Percentiles rank a stretch among this genome's conserved stretches.
phyloP scores from a whole-genome alignment of 2,888 invertebrate genomes.

The Yponomeuta malinellus region DNA sequence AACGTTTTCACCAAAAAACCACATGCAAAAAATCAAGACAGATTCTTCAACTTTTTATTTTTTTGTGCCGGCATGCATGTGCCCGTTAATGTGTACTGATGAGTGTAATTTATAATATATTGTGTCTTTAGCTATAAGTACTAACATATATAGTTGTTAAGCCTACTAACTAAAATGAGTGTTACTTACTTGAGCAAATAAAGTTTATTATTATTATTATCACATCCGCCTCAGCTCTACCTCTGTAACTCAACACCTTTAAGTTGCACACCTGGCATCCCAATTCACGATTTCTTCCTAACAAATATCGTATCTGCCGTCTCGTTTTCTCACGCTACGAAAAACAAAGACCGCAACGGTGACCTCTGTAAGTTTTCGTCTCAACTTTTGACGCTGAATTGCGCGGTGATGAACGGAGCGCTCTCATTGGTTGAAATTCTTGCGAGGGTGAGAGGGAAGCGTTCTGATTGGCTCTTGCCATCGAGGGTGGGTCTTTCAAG shows the following conservation, averaged over 20 bases:
- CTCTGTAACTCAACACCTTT: conserved; percentile 44
- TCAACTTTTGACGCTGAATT: background rate
- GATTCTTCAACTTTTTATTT: background rate
- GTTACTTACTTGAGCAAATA: too few relatives aligned
- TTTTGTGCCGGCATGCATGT: too few relatives aligned
- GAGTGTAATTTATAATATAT: too few relatives aligned
- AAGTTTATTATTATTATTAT: too few relatives aligned
- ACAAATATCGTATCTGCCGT: background rate
- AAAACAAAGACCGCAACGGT: background rate
- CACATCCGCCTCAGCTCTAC: background rate
- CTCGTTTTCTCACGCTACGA: background rate
- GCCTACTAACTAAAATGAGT: too few relatives aligned
- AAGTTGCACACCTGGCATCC: conserved; percentile 45
- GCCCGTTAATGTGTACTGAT: too few relatives aligned
- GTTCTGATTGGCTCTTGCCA: conserved; percentile 38
- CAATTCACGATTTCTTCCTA: conserved; percentile 1
- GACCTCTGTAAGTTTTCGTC: background rate
- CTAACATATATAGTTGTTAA: too few relatives aligned
- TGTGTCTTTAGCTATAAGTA: too few relatives aligned
- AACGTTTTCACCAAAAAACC: background rate
- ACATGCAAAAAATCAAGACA: background rate
- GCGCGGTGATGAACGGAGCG: conserved; percentile 17
- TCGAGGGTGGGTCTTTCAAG: conserved; percentile 44
- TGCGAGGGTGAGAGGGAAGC: conserved; percentile 43
- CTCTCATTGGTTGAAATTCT: conserved; percentile 40